Evolutionary conservation across 2,888 invertebrate species (phyloP).

Genomic region (Pandemis corylana): DNA sequence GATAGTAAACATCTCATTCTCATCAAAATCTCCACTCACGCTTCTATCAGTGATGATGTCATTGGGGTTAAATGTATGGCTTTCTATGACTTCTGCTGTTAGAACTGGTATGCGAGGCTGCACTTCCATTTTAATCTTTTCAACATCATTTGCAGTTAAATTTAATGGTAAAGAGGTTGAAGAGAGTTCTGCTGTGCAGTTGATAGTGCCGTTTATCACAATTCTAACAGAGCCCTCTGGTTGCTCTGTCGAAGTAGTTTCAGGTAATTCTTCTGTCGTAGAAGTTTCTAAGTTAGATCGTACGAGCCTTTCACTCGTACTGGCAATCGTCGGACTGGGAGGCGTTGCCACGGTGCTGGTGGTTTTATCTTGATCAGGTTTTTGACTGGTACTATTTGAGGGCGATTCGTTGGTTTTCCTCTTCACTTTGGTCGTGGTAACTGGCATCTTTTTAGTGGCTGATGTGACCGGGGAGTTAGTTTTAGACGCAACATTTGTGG

Average conservation of each 20-base stretch:
- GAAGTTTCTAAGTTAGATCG: constrained; percentile 46
- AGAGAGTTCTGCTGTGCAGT: constrained; percentile 77
- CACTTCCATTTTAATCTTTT: constrained; percentile 58
- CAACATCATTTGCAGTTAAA: constrained; percentile 58
- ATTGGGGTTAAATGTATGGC: constrained; percentile 66
- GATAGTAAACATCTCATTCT: constrained; percentile 82
- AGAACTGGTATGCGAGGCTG: constrained; percentile 65
- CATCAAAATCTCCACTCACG: constrained; percentile 68
- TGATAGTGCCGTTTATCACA: constrained; percentile 77
- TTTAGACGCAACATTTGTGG: constrained; percentile 52
- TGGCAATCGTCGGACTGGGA: constrained; percentile 46
- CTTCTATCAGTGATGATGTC: constrained; percentile 76
- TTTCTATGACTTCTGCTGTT: constrained; percentile 59
- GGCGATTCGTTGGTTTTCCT: constrained; percentile 67
- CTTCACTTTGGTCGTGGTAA: constrained; percentile 68
- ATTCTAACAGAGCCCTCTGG: constrained; percentile 71
- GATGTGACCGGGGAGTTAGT: constrained; percentile 55
- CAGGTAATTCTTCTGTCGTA: constrained; percentile 46
- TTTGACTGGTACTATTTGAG: constrained; percentile 43
- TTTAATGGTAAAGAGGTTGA: constrained; percentile 71
- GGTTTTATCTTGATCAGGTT: constrained; percentile 45
- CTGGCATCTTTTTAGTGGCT: constrained; percentile 55
- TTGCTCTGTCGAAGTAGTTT: constrained; percentile 61
- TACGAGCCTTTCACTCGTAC: constrained; percentile 44
- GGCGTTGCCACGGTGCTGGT: constrained; percentile 47